Evolutionary conservation across 2,113 vertebrate species (phyloP).

Genomic region (Crotalus tigris): DNA sequence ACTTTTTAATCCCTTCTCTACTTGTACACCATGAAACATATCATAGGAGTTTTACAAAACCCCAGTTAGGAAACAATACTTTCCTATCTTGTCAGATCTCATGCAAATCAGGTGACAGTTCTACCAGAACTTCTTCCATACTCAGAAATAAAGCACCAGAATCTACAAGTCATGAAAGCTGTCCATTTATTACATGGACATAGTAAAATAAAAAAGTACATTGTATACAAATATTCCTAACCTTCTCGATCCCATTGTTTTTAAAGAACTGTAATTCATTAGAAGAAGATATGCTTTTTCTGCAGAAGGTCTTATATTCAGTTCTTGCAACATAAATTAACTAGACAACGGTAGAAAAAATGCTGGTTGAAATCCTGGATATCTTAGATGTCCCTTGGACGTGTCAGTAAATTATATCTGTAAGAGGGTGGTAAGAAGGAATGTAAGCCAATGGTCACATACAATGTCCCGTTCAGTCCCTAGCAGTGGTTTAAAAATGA

Average conservation of each 20-base stretch:
- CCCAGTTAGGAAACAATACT: neutral
- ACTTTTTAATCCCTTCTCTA: neutral
- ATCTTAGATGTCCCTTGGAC: neutral
- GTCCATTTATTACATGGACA: too few species aligned
- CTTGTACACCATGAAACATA: neutral
- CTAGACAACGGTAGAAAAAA: too few species aligned
- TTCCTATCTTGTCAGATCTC: neutral
- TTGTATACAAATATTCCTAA: too few species aligned
- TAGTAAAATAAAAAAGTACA: too few species aligned
- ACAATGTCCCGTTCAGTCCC: neutral
- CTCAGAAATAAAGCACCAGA: too few species aligned
- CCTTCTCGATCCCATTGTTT: too few species aligned
- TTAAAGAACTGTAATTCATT: too few species aligned
- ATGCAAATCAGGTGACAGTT: neutral
- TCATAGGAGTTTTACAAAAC: neutral
- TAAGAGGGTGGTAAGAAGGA: neutral
- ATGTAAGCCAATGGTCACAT: neutral
- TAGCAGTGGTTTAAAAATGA: neutral
- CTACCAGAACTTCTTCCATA: neutral
- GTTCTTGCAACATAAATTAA: too few species aligned
- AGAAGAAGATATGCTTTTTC: too few species aligned
- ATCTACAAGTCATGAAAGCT: too few species aligned
- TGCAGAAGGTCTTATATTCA: too few species aligned
- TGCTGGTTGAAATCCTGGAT: neutral
- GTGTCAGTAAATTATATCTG: neutral